Evolutionary conservation across 2,888 invertebrate species (phyloP).

Genomic region (Charanyca ferruginea): DNA sequence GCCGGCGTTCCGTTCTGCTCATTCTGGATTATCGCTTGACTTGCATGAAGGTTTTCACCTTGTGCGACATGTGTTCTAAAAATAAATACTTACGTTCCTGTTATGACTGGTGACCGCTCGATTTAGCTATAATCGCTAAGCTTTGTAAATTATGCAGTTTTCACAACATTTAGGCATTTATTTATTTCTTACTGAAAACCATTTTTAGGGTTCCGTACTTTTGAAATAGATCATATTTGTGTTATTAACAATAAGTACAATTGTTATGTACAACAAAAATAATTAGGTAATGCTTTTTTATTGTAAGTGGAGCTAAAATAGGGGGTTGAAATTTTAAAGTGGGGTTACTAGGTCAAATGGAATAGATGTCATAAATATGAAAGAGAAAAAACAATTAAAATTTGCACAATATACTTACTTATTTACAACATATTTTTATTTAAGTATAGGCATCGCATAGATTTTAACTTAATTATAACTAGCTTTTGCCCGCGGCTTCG

Average conservation of each 20-base stretch:
- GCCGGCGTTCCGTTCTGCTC: conserved; percentile 30
- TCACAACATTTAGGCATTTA: neutral
- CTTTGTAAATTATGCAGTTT: conserved; percentile 15
- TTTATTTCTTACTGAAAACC: neutral
- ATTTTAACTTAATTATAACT: too few relatives aligned
- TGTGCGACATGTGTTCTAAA: conserved; percentile 46
- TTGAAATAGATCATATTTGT: neutral
- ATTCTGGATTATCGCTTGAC: conserved; percentile 71
- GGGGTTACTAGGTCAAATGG: too few relatives aligned
- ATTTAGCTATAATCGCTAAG: conserved; percentile 18
- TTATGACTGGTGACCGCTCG: conserved; percentile 35
- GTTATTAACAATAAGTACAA: neutral
- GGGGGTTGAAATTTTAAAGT: too few relatives aligned
- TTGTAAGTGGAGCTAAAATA: too few relatives aligned
- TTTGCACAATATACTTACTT: too few relatives aligned
- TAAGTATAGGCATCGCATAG: too few relatives aligned
- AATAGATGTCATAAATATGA: too few relatives aligned
- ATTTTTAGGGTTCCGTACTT: neutral
- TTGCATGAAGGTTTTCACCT: conserved; percentile 65
- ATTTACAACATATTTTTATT: too few relatives aligned
- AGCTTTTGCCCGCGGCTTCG: too few relatives aligned
- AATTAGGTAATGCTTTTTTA: too few relatives aligned
- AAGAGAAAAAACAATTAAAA: too few relatives aligned
- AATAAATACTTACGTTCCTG: conserved; percentile 44
- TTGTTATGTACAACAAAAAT: too few relatives aligned